phyloP scores from a whole-genome alignment of 1,140 invertebrate genomes.

The Ceratosolen fusciceps region DNA sequence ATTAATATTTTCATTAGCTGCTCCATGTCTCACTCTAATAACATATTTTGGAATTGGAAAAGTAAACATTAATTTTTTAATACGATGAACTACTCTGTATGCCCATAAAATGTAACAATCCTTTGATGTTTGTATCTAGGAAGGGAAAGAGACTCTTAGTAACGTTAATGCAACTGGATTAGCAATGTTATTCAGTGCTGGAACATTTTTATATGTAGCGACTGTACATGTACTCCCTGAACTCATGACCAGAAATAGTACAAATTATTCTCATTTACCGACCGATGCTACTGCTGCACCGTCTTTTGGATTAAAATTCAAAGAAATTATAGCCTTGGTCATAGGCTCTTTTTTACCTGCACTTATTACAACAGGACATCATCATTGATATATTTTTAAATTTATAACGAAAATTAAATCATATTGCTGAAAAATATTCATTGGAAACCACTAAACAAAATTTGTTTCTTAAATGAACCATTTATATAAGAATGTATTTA shows the following conservation, averaged over 20 bases:
- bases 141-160: constrained; percentile 80
- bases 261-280: constrained; percentile 70
- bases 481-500: background rate
- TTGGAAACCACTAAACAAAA: background rate
- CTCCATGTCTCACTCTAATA: constrained; percentile 89
- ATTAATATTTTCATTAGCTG: constrained; percentile 93
- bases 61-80: constrained; percentile 74
- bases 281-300: constrained; percentile 70
- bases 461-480: constrained; percentile 16
- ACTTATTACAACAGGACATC: constrained; percentile 91
- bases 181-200: constrained; percentile 98
- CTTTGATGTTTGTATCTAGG: constrained; percentile 63
- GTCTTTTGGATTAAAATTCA: constrained; percentile 77
- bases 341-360: constrained; percentile 89
- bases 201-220: constrained; percentile 98
- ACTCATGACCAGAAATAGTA: constrained; percentile 76
- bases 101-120: constrained; percentile 45
- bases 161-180: constrained; percentile 94
- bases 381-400: constrained; percentile 76
- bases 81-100: too few relatives aligned
- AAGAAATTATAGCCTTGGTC: constrained; percentile 87
- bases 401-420: too few relatives aligned
- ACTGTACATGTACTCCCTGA: constrained; percentile 98
- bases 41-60: constrained; percentile 96
- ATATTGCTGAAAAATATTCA: constrained; percentile 3